Conservation (phyloP, 2,888 invertebrate species). For the Platycheirus rosarum region DNA sequence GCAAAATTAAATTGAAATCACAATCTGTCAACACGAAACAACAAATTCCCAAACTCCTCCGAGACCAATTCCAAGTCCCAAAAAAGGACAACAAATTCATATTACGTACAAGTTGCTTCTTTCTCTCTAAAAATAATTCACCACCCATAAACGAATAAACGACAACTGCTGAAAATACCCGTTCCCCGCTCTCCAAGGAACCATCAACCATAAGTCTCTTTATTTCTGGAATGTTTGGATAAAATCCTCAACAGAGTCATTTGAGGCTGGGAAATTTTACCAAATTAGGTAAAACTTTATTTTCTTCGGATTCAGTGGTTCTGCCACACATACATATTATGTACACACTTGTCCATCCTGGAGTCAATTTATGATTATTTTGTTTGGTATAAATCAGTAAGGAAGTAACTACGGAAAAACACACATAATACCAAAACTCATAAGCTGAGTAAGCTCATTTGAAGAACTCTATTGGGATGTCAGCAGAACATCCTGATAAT, state of each 20-base stretch:
- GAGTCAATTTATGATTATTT: slow-evolving; percentile 57
- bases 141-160: slow-evolving; percentile 54
- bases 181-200: slow-evolving; percentile 6
- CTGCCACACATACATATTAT: too few species aligned
- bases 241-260: slow-evolving; percentile 61
- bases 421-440: slow-evolving; percentile 15
- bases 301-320: too few species aligned
- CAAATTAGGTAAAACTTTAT: slow-evolving; percentile 56
- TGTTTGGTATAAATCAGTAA: slow-evolving; percentile 35
- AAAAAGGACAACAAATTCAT: slow-evolving; percentile 10
- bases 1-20: slow-evolving; percentile 26
- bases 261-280: slow-evolving; percentile 45
- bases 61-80: slow-evolving; percentile 11
- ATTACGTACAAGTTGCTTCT: background rate
- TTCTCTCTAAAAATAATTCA: slow-evolving; percentile 19
- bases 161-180: slow-evolving; percentile 44
- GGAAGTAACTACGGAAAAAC: slow-evolving; percentile 17
- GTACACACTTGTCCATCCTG: slow-evolving; percentile 3
- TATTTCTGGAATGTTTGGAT: slow-evolving; percentile 17
- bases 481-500: slow-evolving; percentile 33
- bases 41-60: slow-evolving; percentile 28
- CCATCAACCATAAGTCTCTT: slow-evolving; percentile 34
- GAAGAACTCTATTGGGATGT: slow-evolving; percentile 4
- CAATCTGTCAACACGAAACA: slow-evolving; percentile 18
- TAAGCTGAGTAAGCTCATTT: slow-evolving; percentile 6